phyloP scores from a whole-genome alignment of 2,888 invertebrate species.

The Archips xylosteana region DNA sequence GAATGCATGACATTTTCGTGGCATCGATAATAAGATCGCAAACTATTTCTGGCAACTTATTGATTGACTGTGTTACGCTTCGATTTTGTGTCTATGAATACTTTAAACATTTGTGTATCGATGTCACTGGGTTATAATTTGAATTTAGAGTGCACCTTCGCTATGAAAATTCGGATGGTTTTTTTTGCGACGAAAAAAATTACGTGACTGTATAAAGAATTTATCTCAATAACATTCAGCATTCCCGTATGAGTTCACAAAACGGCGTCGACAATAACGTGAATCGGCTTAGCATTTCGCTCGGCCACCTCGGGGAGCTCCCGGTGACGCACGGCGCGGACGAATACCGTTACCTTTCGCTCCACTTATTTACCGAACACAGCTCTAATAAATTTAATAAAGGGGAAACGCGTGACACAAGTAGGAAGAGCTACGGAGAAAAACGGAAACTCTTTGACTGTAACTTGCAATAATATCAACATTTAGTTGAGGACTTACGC shows the following conservation, averaged over 20 bases:
- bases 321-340: conserved; percentile 63
- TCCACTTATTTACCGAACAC: conserved; percentile 73
- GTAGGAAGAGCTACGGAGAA: conserved; percentile 55
- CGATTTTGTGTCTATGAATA: not conserved
- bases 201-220: conserved; percentile 43
- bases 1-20: conserved; percentile 79
- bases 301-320: conserved; percentile 63
- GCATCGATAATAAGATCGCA: conserved; percentile 72
- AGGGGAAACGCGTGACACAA: conserved; percentile 69
- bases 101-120: not conserved
- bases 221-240: conserved; percentile 49
- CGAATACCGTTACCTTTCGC: conserved; percentile 65
- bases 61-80: conserved; percentile 27
- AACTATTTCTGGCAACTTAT: conserved; percentile 66
- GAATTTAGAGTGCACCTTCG: not conserved
- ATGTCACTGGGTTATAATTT: not conserved
- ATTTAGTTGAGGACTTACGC: not conserved
- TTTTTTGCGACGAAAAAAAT: conserved; percentile 11
- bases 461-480: conserved; percentile 17
- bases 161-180: not conserved
- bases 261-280: conserved; percentile 67
- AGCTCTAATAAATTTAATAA: conserved; percentile 79
- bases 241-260: conserved; percentile 60
- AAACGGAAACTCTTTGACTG: conserved; percentile 50
- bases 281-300: conserved; percentile 70